Conservation (phyloP, 1,140 invertebrate genomes). For the Cydia fagiglandana region DNA sequence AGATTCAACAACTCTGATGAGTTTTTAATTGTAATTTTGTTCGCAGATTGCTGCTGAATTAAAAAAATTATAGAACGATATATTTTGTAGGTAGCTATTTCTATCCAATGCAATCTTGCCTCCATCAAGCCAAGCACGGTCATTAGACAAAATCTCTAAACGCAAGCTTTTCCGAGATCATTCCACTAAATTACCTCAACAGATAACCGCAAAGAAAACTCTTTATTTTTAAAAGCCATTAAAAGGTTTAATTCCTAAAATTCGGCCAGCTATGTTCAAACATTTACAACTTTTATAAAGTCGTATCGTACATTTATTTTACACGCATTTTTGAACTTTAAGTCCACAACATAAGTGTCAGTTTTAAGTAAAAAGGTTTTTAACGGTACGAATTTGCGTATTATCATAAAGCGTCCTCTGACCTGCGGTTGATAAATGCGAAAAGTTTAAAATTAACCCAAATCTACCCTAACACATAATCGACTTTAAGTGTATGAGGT, state of each 20-base stretch:
- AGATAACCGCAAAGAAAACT: slow-evolving; percentile 20
- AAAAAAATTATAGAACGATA: not conserved
- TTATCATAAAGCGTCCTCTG: not conserved
- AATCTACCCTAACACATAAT: not conserved
- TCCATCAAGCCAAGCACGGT: not conserved
- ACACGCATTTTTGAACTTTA: not conserved
- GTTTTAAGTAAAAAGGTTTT: not conserved
- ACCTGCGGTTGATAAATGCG: slow-evolving; percentile 22
- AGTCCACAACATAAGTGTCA: not conserved
- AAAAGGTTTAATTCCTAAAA: slow-evolving; percentile 25
- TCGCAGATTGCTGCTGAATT: not conserved
- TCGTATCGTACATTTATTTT: not conserved
- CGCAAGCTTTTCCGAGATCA: slow-evolving; percentile 3
- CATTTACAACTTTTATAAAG: not conserved
- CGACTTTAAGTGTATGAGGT: not conserved
- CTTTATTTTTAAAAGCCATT: slow-evolving; percentile 31
- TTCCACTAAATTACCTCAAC: slow-evolving; percentile 23
- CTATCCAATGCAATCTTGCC: not conserved
- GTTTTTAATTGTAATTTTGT: too few species aligned
- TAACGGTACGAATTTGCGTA: not conserved
- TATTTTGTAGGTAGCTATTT: too few species aligned
- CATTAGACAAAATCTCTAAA: slow-evolving; percentile 10
- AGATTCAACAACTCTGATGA: too few species aligned
- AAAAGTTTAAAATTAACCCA: slow-evolving; percentile 24
- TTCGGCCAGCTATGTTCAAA: slow-evolving; percentile 6